Conservation (phyloP, 2,888 invertebrate genomes). For the Pammene fasciana region DNA sequence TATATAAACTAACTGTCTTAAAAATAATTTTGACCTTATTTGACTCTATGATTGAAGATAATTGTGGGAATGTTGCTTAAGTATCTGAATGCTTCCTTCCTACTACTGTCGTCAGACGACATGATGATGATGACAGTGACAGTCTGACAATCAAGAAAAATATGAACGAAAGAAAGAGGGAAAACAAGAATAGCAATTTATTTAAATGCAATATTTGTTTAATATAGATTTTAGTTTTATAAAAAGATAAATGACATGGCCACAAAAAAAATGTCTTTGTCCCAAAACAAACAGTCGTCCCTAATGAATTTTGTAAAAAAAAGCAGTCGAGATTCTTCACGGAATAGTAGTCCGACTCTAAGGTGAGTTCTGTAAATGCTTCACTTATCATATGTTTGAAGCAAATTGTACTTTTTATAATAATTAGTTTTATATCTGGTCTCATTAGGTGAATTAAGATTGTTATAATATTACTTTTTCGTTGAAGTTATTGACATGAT, state of each 20-base stretch:
- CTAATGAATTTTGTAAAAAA: slow-evolving; percentile 64
- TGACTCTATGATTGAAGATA: no score
- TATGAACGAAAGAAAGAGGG: not conserved
- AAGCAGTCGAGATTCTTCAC: slow-evolving; percentile 49
- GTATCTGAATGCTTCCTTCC: not conserved
- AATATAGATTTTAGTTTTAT: not conserved
- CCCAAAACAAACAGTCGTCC: slow-evolving; percentile 56
- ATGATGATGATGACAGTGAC: slow-evolving; percentile 1
- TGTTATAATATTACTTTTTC: no score
- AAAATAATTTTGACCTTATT: no score
- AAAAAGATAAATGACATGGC: slow-evolving; percentile 48
- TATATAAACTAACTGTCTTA: no score
- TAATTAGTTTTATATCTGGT: no score
- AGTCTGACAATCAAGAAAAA: not conserved
- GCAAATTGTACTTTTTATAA: not conserved
- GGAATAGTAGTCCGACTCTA: slow-evolving; percentile 49
- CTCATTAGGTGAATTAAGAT: no score
- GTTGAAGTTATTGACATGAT: no score
- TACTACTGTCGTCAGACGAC: not conserved
- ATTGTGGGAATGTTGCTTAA: not conserved
- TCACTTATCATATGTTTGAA: not conserved
- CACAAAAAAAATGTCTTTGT: slow-evolving; percentile 48
- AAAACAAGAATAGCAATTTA: slow-evolving; percentile 2
- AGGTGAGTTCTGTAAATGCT: slow-evolving; percentile 39
- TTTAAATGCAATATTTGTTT: not conserved